phyloP scores from a whole-genome alignment of 1,140 invertebrate genomes.

The Apis dorsata region DNA sequence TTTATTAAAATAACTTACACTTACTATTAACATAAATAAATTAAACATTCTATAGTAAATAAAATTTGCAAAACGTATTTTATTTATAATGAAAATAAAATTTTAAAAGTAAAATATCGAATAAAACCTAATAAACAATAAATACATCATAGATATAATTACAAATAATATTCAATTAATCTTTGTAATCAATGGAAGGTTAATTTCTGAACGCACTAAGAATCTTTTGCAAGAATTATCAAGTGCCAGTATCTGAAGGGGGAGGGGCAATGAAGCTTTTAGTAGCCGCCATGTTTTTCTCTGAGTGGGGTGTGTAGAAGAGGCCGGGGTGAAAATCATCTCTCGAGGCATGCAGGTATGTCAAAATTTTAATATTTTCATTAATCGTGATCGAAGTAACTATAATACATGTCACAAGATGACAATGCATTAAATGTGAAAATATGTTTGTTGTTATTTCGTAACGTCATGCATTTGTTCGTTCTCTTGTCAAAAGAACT shows the following conservation, averaged over 20 bases:
- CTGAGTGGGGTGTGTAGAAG: constrained; percentile 79
- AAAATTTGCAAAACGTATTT: neutral
- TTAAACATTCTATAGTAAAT: neutral
- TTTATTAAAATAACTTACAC: neutral
- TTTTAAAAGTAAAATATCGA: neutral
- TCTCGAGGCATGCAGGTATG: constrained; percentile 80
- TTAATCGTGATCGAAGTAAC: neutral
- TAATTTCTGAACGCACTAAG: constrained; percentile 18
- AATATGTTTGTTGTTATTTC: constrained; percentile 55
- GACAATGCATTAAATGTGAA: neutral
- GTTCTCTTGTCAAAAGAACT: constrained; percentile 47
- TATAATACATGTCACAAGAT: neutral
- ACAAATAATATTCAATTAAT: neutral
- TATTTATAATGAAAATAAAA: neutral
- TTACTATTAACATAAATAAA: neutral
- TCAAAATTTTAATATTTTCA: constrained; percentile 41
- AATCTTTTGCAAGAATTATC: constrained; percentile 33
- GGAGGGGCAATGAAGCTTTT: constrained; percentile 68
- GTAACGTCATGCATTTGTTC: constrained; percentile 69
- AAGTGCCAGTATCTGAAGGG: constrained; percentile 21
- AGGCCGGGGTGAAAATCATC: constrained; percentile 80
- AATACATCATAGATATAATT: neutral
- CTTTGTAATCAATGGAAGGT: too few relatives aligned
- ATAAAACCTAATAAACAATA: neutral
- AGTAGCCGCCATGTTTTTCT: constrained; percentile 80